phyloP scores from a whole-genome alignment of 2,113 vertebrate genomes.

The human (Homo sapiens) region DNA sequence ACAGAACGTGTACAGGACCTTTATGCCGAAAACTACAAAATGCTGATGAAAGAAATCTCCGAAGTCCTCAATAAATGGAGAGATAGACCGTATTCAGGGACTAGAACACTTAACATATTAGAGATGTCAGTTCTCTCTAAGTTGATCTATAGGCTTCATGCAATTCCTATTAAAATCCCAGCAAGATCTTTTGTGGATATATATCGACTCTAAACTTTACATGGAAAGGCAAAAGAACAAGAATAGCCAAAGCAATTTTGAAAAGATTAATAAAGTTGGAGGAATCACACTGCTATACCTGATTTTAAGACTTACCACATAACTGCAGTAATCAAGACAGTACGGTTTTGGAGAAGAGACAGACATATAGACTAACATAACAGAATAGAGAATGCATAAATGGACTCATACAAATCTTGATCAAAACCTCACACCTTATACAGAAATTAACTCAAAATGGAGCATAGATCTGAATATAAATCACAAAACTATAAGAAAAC shows the following conservation, averaged over 20 bases:
- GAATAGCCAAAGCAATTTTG: constrained; percentile 10
- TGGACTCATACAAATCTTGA: constrained; percentile 30
- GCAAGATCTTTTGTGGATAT: background rate
- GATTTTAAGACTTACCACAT: background rate
- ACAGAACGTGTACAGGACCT: background rate
- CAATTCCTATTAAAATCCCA: background rate
- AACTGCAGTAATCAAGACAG: constrained; percentile 5
- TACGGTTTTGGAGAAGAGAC: background rate
- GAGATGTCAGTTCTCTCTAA: background rate
- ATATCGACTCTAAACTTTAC: background rate
- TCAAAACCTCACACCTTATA: background rate
- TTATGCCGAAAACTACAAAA: background rate
- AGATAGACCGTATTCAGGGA: background rate
- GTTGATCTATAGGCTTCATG: background rate
- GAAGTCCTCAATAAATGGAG: constrained; percentile 7
- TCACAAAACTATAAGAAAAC: constrained; percentile 1
- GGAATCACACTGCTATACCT: background rate
- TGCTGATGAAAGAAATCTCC: constrained; percentile 5
- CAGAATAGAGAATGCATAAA: background rate
- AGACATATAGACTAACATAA: background rate
- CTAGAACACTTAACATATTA: background rate
- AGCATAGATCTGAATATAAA: background rate
- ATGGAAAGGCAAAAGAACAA: constrained; percentile 34
- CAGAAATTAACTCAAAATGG: constrained; percentile 25
- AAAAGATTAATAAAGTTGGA: constrained; percentile 29